A percentile compares a stretch with the other conserved stretches of the same genome.
phyloP scores from a whole-genome alignment of 2,113 vertebrate species.

The Labeo rohita region DNA sequence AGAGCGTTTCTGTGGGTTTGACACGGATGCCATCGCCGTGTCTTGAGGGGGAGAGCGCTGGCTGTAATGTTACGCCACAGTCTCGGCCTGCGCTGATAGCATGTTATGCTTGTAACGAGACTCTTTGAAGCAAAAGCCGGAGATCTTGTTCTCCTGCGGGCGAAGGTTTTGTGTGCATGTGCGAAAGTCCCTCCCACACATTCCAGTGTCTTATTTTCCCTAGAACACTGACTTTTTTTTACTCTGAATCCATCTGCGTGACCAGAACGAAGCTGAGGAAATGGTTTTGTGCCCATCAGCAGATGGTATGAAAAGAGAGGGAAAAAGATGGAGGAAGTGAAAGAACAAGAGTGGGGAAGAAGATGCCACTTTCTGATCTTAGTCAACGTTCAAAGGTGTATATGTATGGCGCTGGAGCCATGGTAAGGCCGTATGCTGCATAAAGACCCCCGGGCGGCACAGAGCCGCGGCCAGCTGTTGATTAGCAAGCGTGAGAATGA shows the following conservation, averaged over 20 bases:
- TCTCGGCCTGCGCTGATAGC: constrained; percentile 54
- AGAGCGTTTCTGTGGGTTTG: constrained; percentile 10
- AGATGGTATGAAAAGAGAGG: constrained; percentile 9
- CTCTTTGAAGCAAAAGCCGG: constrained; percentile 56
- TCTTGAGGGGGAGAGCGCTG: constrained; percentile 43
- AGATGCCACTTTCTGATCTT: neutral
- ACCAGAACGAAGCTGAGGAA: constrained; percentile 22
- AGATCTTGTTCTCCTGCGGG: constrained; percentile 59
- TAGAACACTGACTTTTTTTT: constrained; percentile 9
- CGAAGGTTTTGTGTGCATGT: constrained; percentile 42
- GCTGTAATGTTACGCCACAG: constrained; percentile 53
- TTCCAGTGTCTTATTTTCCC: constrained; percentile 38
- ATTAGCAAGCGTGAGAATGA: constrained; percentile 64
- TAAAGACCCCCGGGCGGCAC: constrained; percentile 25
- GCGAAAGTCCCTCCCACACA: constrained; percentile 41
- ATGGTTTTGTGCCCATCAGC: neutral
- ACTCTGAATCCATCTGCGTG: neutral
- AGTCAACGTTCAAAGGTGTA: neutral
- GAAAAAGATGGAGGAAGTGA: neutral
- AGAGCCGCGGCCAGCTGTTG: constrained; percentile 59
- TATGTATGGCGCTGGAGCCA: neutral
- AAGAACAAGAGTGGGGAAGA: neutral
- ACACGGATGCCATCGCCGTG: constrained; percentile 29
- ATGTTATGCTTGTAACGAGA: constrained; percentile 56
- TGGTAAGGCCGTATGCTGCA: neutral